phyloP scores from a whole-genome alignment of 2,888 invertebrate genomes.

The Dexiosoma caninum region DNA sequence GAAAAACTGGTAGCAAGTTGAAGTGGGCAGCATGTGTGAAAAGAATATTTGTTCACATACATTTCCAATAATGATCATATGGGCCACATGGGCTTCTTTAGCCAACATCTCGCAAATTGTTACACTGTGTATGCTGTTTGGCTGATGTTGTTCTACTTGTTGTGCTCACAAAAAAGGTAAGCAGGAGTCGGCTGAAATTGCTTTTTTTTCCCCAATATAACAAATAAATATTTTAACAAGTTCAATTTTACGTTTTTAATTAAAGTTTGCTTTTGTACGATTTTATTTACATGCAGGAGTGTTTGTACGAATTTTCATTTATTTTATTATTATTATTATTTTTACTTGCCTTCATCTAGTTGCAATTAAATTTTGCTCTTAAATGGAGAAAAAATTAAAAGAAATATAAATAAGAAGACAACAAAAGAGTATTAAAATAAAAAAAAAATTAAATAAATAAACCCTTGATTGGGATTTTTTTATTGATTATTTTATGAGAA shows the following conservation, averaged over 20 bases:
- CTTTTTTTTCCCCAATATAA: slow-evolving; percentile 19
- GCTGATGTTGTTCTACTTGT: too few species aligned
- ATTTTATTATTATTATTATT: neutral
- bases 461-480: slow-evolving; percentile 27
- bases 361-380: slow-evolving; percentile 41
- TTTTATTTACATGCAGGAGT: slow-evolving; percentile 32
- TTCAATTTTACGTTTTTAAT: slow-evolving; percentile 48
- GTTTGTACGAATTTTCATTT: slow-evolving; percentile 50
- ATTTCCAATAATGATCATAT: too few species aligned
- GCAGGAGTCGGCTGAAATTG: slow-evolving; percentile 22
- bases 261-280: slow-evolving; percentile 18
- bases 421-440: neutral
- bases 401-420: too few species aligned
- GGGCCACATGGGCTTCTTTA: too few species aligned
- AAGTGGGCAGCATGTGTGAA: too few species aligned
- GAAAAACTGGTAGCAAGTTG: too few species aligned
- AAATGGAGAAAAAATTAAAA: neutral
- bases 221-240: slow-evolving; percentile 37
- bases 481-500: slow-evolving; percentile 53
- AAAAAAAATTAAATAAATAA: slow-evolving; percentile 23
- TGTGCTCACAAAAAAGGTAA: too few species aligned
- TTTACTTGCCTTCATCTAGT: neutral
- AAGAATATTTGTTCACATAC: too few species aligned
- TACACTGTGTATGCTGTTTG: too few species aligned
- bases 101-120: too few species aligned